These are phyloP conservation scores for Smittia aterrima DNA, from an alignment of 2,888 invertebrate genomes.

Conservation along the genomic window DNA sequence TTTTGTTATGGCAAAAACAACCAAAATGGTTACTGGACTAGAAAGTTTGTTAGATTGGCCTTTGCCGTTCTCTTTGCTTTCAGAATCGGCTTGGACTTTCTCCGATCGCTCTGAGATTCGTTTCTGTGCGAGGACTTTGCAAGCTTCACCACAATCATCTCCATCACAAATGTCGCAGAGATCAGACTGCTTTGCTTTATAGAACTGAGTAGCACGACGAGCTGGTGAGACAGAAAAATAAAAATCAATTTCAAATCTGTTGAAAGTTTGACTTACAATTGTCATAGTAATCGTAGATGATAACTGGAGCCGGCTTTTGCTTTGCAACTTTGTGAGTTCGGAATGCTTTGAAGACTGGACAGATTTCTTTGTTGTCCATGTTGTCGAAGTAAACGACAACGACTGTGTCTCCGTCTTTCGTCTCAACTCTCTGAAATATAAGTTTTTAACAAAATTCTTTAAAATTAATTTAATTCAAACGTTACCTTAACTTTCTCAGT, in stretches of 20 bases:
- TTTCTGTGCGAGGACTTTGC: constrained; percentile 36
- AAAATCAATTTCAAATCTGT: not conserved
- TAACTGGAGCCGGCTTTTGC: constrained; percentile 81
- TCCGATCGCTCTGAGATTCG: constrained; percentile 28
- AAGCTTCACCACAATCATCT: constrained; percentile 56
- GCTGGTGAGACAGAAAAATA: constrained; percentile 56
- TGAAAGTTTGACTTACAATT: constrained; percentile 71
- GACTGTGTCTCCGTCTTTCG: constrained; percentile 62
- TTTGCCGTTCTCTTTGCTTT: not conserved
- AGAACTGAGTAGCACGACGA: constrained; percentile 79
- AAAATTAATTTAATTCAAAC: not conserved
- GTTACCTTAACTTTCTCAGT: constrained; percentile 54
- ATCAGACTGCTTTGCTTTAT: constrained; percentile 66
- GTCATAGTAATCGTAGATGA: constrained; percentile 88
- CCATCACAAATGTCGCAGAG: constrained; percentile 82
- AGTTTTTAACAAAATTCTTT: constrained; percentile 55
- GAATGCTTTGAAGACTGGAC: constrained; percentile 80
- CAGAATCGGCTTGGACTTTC: not conserved
- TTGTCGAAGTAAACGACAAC: constrained; percentile 73
- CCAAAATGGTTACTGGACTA: constrained; percentile 30
- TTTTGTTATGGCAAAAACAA: constrained; percentile 37
- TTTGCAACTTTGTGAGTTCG: constrained; percentile 80
- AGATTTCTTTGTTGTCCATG: constrained; percentile 63
- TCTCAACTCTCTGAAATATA: constrained; percentile 65
- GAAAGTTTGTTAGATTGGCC: constrained; percentile 22